phyloP scores from a whole-genome alignment of 2,113 vertebrate species.

The Cygnus atratus region DNA sequence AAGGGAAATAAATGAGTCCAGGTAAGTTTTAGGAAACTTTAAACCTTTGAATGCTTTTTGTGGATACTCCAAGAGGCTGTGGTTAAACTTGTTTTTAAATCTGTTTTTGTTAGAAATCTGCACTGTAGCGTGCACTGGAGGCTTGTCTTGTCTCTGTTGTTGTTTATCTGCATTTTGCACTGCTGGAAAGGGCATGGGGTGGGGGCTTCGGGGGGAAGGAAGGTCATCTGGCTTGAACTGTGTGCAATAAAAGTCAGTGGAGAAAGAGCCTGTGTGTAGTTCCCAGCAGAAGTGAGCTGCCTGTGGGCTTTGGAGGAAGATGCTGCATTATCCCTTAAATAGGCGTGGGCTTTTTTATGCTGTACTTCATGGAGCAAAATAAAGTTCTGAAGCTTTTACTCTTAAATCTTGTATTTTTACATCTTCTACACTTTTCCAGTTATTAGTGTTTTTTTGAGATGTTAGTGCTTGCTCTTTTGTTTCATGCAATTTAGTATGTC shows the following conservation, averaged over 20 bases:
- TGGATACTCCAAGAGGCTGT: background rate
- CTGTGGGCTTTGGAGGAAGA: background rate
- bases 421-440: background rate
- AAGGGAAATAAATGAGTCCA: background rate
- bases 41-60: background rate
- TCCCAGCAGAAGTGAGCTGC: background rate
- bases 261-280: background rate
- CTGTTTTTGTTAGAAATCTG: background rate
- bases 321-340: fast-evolving
- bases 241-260: background rate
- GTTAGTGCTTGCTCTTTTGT: background rate
- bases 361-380: background rate
- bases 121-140: background rate
- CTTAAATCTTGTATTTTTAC: background rate
- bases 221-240: background rate
- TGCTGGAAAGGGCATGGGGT: background rate
- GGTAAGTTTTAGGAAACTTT: background rate
- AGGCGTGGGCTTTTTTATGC: background rate
- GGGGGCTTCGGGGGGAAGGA: background rate
- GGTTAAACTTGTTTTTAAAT: background rate
- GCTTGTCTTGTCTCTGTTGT: background rate
- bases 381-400: background rate
- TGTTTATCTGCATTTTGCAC: background rate
- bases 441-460: background rate
- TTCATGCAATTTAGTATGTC: background rate